Conservation (phyloP, 92 coral and sea anemone species). For the Heliopora coerulea region DNA sequence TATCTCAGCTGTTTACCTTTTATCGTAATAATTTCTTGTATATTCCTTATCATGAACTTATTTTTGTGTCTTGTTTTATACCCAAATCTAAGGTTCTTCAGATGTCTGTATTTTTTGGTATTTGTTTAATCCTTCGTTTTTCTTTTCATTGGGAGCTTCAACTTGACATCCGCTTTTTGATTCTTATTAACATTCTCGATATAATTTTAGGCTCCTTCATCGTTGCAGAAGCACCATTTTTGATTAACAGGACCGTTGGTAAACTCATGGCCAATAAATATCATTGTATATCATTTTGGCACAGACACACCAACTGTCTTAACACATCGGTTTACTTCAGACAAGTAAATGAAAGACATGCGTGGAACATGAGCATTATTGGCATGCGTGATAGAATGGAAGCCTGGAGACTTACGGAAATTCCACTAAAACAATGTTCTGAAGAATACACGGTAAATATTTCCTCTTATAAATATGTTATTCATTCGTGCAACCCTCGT, state of each 20-base stretch:
- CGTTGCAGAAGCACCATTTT: slow-evolving; percentile 8
- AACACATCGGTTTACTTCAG: background rate
- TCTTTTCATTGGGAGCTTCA: too few relatives aligned
- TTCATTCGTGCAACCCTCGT: background rate
- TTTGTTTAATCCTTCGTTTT: too few relatives aligned
- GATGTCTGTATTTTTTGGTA: too few relatives aligned
- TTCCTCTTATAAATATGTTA: background rate
- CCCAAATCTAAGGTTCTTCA: too few relatives aligned
- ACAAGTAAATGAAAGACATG: background rate
- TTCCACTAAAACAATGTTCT: background rate
- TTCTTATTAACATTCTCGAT: too few relatives aligned
- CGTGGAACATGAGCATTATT: background rate
- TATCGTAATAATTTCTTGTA: too few relatives aligned
- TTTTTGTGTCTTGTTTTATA: too few relatives aligned
- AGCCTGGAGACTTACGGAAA: slow-evolving; percentile 9
- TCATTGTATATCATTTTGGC: slow-evolving; percentile 25
- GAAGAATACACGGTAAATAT: slow-evolving; percentile 8
- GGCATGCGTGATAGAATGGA: background rate
- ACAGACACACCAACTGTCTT: background rate
- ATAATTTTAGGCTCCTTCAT: slow-evolving; percentile 17
- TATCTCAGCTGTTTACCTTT: too few relatives aligned
- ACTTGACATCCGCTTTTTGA: too few relatives aligned
- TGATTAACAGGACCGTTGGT: background rate
- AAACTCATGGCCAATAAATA: background rate
- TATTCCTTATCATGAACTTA: too few relatives aligned